Base-by-base conservation (phyloP, 2,113 vertebrate genomes). In the Varanus komodoensis region DNA sequence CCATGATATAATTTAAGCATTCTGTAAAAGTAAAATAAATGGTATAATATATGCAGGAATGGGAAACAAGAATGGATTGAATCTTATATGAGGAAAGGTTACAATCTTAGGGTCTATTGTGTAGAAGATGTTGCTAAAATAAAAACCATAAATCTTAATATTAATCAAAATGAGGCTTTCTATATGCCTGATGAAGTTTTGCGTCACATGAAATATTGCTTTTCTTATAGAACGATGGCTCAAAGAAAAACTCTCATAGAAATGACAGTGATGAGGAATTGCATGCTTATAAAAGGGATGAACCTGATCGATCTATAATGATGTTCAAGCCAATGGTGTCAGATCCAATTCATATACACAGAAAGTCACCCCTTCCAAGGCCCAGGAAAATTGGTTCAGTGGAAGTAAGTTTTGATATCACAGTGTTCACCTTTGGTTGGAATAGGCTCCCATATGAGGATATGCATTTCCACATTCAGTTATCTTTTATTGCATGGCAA, bases 291-390 rank as follows among this genome's bases (percentile, higher is more conserved):
- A 98, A 96, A 94, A 97, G 97, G 82, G 98, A 99, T 93, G 98
- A 98, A 96, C 92, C 96, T 1, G 98, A 99, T 95, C 96, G 98
- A 89, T 97, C 98, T 73, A 94, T 98, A 32, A 92, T 98, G 94
- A 94, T 98, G 95, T 98, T 98, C 95, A 98, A 98, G 73, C 98
- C 98, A 78, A 94, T 99, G 97, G 98, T 99, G 17, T 99, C 98
- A 54, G 98, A 99, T 88, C 98, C 98, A 78, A 98, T 99, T 97
- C 98, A 98, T 92, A 99, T 99, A 95, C 98, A 98, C 96, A 97
- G 98, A 89, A 99, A 99, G 83, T 98, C 98, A 73, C 97, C 98
- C 17, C 97, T 98, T 89, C 98, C 98, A 21, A 97, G 98, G 89
- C 97, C 98, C 89, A 98, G 98, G 96, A 99, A 98, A 95, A 97